These are phyloP conservation scores for Ceratina australensis DNA, from an alignment of 1,140 invertebrate species.

Conservation along the genomic window DNA sequence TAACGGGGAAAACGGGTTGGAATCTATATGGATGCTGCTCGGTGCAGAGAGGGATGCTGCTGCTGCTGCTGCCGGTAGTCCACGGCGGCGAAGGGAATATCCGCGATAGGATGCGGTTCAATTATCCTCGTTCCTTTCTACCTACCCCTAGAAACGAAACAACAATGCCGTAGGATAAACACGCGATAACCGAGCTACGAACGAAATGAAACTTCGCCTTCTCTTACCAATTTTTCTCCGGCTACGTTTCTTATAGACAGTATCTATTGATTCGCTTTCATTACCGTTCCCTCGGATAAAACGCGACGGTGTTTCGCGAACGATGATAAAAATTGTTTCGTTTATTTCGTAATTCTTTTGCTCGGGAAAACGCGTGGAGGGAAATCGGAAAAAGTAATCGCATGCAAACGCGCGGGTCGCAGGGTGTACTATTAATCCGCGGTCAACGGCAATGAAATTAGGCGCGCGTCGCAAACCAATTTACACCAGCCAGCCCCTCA, in stretches of 20 bases:
- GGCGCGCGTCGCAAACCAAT: not conserved
- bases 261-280: too few relatives aligned
- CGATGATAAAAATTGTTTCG: too few relatives aligned
- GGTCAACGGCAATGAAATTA: not conserved
- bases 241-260: not conserved
- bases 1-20: conserved; percentile 14
- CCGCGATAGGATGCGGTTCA: conserved; percentile 67
- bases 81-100: conserved; percentile 45
- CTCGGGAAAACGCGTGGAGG: too few relatives aligned
- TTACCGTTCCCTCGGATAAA: too few relatives aligned
- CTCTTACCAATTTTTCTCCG: conserved; percentile 58
- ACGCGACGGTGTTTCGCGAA: too few relatives aligned
- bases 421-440: not conserved
- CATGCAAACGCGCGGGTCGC: not conserved
- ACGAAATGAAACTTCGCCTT: conserved; percentile 70
- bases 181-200: conserved; percentile 66
- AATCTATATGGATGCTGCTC: not conserved
- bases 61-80: conserved; percentile 24
- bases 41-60: conserved; percentile 36
- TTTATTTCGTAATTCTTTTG: too few relatives aligned
- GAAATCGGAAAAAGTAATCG: not conserved
- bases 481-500: not conserved
- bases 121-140: conserved; percentile 71
- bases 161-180: conserved; percentile 75
- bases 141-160: conserved; percentile 60